Evolutionary conservation across 2,113 vertebrate genomes (phyloP).

Genomic region (Equus quagga): DNA sequence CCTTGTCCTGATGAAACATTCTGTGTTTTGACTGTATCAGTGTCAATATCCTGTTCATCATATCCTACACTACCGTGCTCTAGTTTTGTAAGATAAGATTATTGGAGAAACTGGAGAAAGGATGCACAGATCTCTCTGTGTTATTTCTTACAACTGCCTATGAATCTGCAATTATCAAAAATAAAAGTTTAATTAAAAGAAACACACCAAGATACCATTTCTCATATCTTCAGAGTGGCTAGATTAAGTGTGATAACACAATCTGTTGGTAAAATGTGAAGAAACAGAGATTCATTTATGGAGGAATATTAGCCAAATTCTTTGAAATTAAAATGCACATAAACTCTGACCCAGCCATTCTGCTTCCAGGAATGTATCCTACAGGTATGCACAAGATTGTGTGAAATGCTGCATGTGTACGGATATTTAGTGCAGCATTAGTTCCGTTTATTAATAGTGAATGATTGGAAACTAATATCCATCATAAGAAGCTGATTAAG

Average conservation of each 20-base stretch:
- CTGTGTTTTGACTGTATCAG: neutral
- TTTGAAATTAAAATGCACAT: neutral
- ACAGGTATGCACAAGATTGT: rapidly evolving
- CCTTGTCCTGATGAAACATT: neutral
- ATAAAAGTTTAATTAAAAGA: neutral
- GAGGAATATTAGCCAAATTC: neutral
- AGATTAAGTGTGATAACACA: neutral
- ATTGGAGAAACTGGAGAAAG: neutral
- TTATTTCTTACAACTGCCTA: neutral
- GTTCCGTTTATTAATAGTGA: neutral
- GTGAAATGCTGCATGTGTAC: neutral
- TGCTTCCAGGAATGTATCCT: neutral
- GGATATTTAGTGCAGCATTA: neutral
- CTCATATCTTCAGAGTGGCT: neutral
- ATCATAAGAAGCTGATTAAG: neutral
- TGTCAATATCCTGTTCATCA: neutral
- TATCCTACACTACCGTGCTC: too few relatives aligned
- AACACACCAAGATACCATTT: neutral
- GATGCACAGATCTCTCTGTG: neutral
- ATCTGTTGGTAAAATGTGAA: neutral
- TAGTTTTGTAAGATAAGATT: neutral
- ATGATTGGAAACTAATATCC: neutral
- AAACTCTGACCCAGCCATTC: neutral
- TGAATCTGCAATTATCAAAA: neutral
- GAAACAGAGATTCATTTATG: neutral